Conservation (phyloP, 2,797 vertebrate genomes). For the Lates japonicus region DNA sequence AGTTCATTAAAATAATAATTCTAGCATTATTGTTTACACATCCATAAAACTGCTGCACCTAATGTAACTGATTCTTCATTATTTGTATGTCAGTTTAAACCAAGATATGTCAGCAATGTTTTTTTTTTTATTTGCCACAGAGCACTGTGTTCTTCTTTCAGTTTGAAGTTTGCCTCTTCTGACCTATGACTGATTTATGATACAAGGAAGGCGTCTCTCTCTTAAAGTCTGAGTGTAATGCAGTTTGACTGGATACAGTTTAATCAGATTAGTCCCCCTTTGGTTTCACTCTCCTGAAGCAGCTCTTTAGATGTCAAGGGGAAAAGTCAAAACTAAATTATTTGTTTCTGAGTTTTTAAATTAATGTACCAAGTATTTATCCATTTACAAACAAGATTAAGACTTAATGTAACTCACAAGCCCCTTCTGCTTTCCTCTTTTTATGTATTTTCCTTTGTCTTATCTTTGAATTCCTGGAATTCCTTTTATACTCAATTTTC, state of each 20-base stretch:
- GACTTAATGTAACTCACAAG: not conserved
- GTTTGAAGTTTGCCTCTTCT: not conserved
- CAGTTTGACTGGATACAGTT: slow-evolving; percentile 34
- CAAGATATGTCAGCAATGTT: no score
- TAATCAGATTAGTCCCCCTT: slow-evolving; percentile 33
- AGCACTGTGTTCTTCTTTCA: no score
- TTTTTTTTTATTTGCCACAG: no score
- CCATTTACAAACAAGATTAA: not conserved
- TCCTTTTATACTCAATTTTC: not conserved
- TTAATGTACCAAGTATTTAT: not conserved
- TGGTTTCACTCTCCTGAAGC: not conserved
- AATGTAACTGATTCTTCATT: no score
- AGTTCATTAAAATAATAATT: no score
- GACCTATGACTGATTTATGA: slow-evolving; percentile 8
- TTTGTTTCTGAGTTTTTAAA: not conserved
- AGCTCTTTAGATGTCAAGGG: not conserved
- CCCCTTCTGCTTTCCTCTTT: not conserved
- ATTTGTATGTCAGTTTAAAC: no score
- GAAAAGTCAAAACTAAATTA: not conserved
- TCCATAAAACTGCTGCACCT: no score
- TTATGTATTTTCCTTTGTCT: not conserved
- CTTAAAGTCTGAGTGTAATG: slow-evolving; percentile 20
- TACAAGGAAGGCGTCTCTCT: not conserved
- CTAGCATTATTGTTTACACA: no score
- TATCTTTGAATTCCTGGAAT: not conserved